Percentiles rank a stretch among this genome's conserved stretches.
Conservation (phyloP, 2,113 vertebrate genomes). For the Syngnathus scovelli region DNA sequence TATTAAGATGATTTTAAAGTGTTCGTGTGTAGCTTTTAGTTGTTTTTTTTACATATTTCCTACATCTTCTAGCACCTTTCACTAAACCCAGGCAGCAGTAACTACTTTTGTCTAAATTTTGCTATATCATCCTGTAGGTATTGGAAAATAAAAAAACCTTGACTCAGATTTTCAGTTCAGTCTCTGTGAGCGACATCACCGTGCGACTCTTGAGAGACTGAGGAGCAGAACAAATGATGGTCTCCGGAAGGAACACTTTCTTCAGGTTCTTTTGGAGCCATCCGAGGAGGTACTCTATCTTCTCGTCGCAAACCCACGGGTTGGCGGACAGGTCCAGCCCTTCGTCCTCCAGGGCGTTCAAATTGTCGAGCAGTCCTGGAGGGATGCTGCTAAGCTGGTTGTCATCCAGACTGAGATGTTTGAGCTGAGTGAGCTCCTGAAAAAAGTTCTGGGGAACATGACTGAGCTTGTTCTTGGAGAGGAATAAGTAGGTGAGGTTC, state of each 20-base stretch:
- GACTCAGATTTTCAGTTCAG: slow-evolving; percentile 31
- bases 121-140: neutral
- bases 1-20: no score
- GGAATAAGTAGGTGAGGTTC: slow-evolving; percentile 69
- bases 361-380: slow-evolving; percentile 48
- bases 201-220: slow-evolving; percentile 22
- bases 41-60: no score
- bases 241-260: slow-evolving; percentile 19
- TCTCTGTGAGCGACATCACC: slow-evolving; percentile 40
- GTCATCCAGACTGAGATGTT: slow-evolving; percentile 67
- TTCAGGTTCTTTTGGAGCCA: slow-evolving; percentile 62
- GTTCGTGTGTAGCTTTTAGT: no score
- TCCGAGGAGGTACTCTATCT: slow-evolving; percentile 52
- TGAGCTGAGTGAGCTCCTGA: slow-evolving; percentile 44
- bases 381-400: slow-evolving; percentile 69
- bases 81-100: neutral
- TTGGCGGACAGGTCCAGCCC: slow-evolving; percentile 74
- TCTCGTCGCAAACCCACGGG: slow-evolving; percentile 75
- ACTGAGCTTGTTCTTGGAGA: slow-evolving; percentile 67
- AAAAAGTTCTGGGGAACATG: slow-evolving; percentile 48
- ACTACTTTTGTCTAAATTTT: neutral
- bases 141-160: neutral
- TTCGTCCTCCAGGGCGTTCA: slow-evolving; percentile 51
- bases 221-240: slow-evolving; percentile 60
- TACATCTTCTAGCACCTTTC: neutral